Conservation (phyloP, 2,797 vertebrate genomes). For the Orestias chungarensis region DNA sequence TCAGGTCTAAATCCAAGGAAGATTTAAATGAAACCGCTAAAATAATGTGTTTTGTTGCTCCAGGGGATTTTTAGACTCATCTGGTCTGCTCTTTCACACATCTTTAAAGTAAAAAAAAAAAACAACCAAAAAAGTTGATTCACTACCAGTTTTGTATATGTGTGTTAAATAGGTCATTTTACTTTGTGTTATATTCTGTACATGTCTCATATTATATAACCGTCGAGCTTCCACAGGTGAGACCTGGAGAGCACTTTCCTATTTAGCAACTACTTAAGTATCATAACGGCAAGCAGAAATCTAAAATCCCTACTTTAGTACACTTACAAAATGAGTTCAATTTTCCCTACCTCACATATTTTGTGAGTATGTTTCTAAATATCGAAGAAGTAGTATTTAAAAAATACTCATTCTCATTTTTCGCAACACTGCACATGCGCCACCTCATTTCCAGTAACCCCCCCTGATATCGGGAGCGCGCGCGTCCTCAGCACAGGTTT, state of each 20-base stretch:
- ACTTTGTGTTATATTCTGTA: not conserved
- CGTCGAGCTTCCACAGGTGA: not conserved
- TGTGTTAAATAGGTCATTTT: not conserved
- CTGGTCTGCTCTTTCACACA: not conserved
- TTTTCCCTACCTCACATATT: not conserved
- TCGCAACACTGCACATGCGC: too few relatives aligned
- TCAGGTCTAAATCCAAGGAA: conserved; percentile 12
- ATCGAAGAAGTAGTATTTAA: too few relatives aligned
- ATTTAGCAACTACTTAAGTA: not conserved
- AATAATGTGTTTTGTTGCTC: not conserved
- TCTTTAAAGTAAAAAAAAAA: not conserved
- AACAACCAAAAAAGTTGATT: not conserved
- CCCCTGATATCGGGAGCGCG: too few relatives aligned
- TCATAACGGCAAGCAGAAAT: not conserved
- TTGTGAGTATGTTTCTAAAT: too few relatives aligned
- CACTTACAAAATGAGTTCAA: not conserved
- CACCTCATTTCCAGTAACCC: too few relatives aligned
- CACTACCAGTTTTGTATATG: not conserved
- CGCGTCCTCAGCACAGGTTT: too few relatives aligned
- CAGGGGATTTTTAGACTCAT: not conserved
- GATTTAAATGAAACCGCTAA: conserved; percentile 10
- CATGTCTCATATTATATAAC: not conserved
- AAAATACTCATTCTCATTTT: too few relatives aligned
- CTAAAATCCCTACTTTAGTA: not conserved
- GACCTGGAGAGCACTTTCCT: not conserved